Percentiles rank a stretch among this genome's conserved stretches.
Conservation (phyloP, 2,888 invertebrate genomes). For the Lypha dubia region DNA sequence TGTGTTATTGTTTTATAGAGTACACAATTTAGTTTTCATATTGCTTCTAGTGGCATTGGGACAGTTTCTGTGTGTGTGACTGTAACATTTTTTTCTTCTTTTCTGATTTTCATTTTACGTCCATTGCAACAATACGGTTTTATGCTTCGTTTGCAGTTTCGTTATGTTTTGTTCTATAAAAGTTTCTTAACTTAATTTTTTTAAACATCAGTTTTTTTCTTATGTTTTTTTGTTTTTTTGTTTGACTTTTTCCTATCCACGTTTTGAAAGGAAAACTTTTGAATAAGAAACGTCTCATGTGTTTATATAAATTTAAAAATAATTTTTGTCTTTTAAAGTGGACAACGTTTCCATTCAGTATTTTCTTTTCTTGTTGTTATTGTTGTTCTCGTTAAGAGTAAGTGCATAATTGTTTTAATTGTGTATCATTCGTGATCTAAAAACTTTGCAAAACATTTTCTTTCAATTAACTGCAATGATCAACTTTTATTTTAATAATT, state of each 20-base stretch:
- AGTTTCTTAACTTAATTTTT: conserved; percentile 64
- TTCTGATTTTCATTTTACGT: conserved; percentile 56
- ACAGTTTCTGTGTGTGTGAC: conserved; percentile 10
- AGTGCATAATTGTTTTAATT: conserved; percentile 59
- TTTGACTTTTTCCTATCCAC: conserved; percentile 19
- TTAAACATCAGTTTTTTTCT: conserved; percentile 1
- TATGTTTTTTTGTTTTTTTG: not conserved
- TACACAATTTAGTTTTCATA: conserved; percentile 40
- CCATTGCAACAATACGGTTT: conserved; percentile 67
- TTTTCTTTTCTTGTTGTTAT: not conserved
- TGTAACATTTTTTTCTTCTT: conserved; percentile 22
- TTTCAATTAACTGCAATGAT: conserved; percentile 31
- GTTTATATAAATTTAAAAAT: conserved; percentile 51
- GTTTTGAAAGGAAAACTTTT: conserved; percentile 54
- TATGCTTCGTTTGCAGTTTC: conserved; percentile 69
- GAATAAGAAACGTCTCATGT: conserved; percentile 60
- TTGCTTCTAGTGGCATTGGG: conserved; percentile 11
- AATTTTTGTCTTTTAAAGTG: conserved; percentile 28
- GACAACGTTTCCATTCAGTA: conserved; percentile 50
- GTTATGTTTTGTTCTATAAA: conserved; percentile 51
- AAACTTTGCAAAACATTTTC: conserved; percentile 18
- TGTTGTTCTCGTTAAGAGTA: conserved; percentile 8
- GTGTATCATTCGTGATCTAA: conserved; percentile 39
- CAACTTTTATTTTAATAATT: not conserved
- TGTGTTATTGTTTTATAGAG: conserved; percentile 59